phyloP scores from a whole-genome alignment of 2,888 invertebrate genomes.

The Junonia oenone region DNA sequence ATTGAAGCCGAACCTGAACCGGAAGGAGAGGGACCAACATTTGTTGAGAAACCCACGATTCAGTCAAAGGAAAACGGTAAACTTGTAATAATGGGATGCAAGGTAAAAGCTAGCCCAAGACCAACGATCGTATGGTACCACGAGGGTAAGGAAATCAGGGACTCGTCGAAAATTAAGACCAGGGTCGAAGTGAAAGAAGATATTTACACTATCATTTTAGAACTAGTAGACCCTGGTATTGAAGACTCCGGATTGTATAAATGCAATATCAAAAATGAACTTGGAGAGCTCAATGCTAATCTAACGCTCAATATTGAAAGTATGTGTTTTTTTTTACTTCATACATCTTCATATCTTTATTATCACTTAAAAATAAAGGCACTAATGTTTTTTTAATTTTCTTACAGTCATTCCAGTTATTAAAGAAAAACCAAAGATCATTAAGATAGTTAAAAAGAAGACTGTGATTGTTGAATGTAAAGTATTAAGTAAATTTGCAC shows the following conservation, averaged over 20 bases:
- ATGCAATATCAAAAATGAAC: slow-evolving; percentile 96
- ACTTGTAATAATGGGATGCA: slow-evolving; percentile 73
- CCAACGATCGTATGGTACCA: slow-evolving; percentile 76
- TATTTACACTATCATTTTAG: slow-evolving; percentile 91
- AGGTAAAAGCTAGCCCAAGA: slow-evolving; percentile 72
- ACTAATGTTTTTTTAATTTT: slow-evolving; percentile 6
- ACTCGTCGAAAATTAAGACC: slow-evolving; percentile 90
- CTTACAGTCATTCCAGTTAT: slow-evolving; percentile 92
- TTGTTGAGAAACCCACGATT: slow-evolving; percentile 93
- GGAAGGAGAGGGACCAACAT: slow-evolving; percentile 95
- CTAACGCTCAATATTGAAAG: slow-evolving; percentile 98
- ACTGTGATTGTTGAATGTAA: slow-evolving; percentile 96
- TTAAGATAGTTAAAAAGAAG: slow-evolving; percentile 94
- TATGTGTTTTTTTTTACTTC: slow-evolving; percentile 65
- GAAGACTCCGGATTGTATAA: slow-evolving; percentile 99
- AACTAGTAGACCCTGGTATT: slow-evolving; percentile 93
- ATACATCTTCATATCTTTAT: background rate
- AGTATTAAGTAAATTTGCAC: slow-evolving; percentile 95
- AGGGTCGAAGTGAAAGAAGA: slow-evolving; percentile 88
- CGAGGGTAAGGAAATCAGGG: slow-evolving; percentile 83
- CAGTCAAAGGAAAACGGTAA: slow-evolving; percentile 84
- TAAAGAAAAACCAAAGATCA: slow-evolving; percentile 94
- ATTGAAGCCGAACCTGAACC: slow-evolving; percentile 98
- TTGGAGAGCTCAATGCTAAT: slow-evolving; percentile 98
- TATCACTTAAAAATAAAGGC: background rate